These are phyloP conservation scores for Chrysochloris asiatica DNA, from an alignment of 2,113 vertebrate species.

Conservation along the genomic window DNA sequence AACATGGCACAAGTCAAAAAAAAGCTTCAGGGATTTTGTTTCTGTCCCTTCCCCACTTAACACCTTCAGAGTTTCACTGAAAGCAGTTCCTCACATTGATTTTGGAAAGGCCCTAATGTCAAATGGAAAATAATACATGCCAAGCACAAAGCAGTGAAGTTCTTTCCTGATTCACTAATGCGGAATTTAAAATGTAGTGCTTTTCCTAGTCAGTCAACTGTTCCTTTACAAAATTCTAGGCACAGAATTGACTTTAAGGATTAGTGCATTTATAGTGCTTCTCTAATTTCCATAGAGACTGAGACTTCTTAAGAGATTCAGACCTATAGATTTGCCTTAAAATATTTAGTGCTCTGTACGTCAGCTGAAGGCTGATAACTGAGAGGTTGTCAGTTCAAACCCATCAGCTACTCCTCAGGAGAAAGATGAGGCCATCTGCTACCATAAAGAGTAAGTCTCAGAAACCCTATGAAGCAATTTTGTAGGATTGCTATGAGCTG, in stretches of 20 bases:
- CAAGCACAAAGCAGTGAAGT: constrained; percentile 94
- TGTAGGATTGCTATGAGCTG: not conserved
- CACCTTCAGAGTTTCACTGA: constrained; percentile 80
- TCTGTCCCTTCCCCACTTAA: constrained; percentile 55
- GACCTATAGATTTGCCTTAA: constrained; percentile 87
- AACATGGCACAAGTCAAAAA: constrained; percentile 81
- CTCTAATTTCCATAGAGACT: constrained; percentile 85
- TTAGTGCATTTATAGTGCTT: constrained; percentile 90
- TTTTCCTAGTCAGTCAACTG: constrained; percentile 89
- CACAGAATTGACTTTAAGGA: constrained; percentile 90
- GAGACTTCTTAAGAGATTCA: constrained; percentile 88
- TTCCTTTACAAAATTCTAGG: constrained; percentile 89
- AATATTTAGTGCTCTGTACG: constrained; percentile 92
- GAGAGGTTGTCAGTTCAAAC: no score
- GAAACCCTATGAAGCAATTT: no score
- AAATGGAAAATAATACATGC: constrained; percentile 95
- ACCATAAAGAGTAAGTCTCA: no score
- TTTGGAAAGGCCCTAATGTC: constrained; percentile 95
- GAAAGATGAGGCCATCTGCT: no score
- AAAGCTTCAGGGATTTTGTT: constrained; percentile 74
- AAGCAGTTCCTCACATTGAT: constrained; percentile 99
- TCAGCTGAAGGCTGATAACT: constrained; percentile 83
- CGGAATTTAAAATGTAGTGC: constrained; percentile 91
- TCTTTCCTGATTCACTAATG: constrained; percentile 88
- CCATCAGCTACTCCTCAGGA: no score